Conservation (phyloP, 2,797 vertebrate genomes). For the Moxostoma hubbsi region DNA sequence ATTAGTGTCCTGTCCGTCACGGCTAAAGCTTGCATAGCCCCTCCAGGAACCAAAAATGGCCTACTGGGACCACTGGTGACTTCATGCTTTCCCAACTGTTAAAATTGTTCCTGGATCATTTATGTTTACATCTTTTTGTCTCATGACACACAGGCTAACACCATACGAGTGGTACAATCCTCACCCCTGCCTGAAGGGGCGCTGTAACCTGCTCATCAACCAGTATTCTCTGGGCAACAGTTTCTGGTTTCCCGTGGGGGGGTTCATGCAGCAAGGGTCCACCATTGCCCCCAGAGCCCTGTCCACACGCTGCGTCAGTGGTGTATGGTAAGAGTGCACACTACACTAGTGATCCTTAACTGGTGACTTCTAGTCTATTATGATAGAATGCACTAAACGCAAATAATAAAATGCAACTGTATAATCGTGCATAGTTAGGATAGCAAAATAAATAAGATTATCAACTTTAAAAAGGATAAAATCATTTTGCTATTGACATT, state of each 20-base stretch:
- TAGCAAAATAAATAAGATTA: too few relatives aligned
- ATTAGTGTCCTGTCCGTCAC: conserved; percentile 50
- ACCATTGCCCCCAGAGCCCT: conserved; percentile 94
- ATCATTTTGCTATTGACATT: too few relatives aligned
- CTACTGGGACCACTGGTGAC: conserved; percentile 69
- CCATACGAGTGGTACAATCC: conserved; percentile 99
- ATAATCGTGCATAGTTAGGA: too few relatives aligned
- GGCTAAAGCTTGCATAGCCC: conserved; percentile 29
- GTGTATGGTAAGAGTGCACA: conserved; percentile 88
- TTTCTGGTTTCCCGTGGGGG: conserved; percentile 97
- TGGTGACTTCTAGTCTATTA: too few relatives aligned
- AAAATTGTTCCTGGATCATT: conserved; percentile 51
- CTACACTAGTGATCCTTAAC: not conserved
- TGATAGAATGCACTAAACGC: too few relatives aligned
- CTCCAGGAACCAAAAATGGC: conserved; percentile 57
- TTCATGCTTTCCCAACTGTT: conserved; percentile 64
- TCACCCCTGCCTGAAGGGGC: conserved; percentile 92
- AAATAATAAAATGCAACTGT: too few relatives aligned
- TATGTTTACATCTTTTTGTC: conserved; percentile 33
- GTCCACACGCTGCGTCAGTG: conserved; percentile 96
- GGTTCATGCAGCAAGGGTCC: conserved; percentile 99
- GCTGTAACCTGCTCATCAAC: conserved; percentile 93
- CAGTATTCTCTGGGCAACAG: conserved; percentile 98
- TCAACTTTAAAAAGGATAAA: too few relatives aligned
- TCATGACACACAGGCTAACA: conserved; percentile 80